These are phyloP conservation scores for Phenacoccus solenopsis DNA, from an alignment of 1,140 invertebrate species.

Conservation along the genomic window DNA sequence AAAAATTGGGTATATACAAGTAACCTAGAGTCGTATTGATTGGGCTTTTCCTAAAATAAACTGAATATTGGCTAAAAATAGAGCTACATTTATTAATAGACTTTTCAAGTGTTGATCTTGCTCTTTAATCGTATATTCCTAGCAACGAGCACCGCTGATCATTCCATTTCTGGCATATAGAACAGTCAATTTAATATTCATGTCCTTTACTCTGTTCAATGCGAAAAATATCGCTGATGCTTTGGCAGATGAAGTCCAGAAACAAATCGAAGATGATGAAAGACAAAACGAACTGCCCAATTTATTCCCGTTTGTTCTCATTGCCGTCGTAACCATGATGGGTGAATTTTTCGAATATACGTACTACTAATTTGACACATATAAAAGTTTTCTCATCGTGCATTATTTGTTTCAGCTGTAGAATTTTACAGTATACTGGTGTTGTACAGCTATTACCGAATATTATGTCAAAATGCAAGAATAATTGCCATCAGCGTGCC, in stretches of 20 bases:
- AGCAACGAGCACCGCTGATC: background rate
- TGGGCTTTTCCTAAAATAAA: background rate
- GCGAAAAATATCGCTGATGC: background rate
- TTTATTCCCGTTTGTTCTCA: background rate
- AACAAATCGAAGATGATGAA: background rate
- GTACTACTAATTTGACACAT: background rate
- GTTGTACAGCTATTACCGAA: background rate
- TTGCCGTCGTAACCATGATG: background rate
- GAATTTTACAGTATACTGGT: background rate
- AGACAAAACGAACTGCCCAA: background rate
- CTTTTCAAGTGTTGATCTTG: background rate
- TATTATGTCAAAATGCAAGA: background rate
- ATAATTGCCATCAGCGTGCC: background rate
- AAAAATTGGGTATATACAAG: background rate
- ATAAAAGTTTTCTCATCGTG: background rate
- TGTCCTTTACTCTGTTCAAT: background rate
- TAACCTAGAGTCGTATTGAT: background rate
- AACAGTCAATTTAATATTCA: background rate
- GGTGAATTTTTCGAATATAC: background rate
- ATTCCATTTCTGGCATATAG: background rate
- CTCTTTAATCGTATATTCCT: no score
- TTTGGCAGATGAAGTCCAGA: background rate
- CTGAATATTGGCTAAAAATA: background rate
- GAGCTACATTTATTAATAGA: background rate
- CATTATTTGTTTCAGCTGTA: background rate